Evolutionary conservation across 2,113 vertebrate species (phyloP), one percentile per base, ranked within the genome.

Genomic region (Corythaeola cristata): DNA sequence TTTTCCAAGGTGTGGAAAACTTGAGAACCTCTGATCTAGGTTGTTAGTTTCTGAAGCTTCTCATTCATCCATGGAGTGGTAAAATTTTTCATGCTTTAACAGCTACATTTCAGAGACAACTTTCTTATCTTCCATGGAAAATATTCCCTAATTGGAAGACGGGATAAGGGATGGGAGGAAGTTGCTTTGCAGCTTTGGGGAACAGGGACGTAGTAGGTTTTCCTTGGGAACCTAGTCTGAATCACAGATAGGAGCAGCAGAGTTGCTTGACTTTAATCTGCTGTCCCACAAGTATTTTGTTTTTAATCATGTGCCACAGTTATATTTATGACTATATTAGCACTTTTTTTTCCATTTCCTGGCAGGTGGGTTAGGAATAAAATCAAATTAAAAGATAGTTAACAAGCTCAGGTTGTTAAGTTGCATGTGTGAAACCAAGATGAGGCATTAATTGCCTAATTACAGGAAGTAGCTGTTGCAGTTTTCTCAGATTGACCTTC

Each of bases 21-120:
- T 91, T 91, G 95, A 97, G 97, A 97, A 97, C 95, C 96, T 69
- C 95, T 97, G 84, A 69, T 93, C 84, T 94, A 94, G 94, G 97
- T 91, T 97, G 95, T 76, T 88, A 95, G 94, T 83, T 95, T 71
- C 95, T 97, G 96, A 94, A 97, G 97, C 97, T 97, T 97, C 89
- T 96, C 97, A 96, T 96, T 96, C 96, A 97, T 97, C 95, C 97
- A 97, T 82, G 81, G 97, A 95, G 95, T 96, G 94, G 97, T 97
- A 93, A 96, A 97, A 96, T 91, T 62, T 23, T 52, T 89, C 95
- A 97, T 97, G 97, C 97, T 97, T 97, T 91, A 96, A 93, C 84
- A 59, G 92, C 97, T 96, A 55, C 97, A 89, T 97, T 80, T 96
- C 92, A 85, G 93, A 95, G 85, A 73, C 79, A 67, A 94, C 71